phyloP scores from a whole-genome alignment of 2,113 vertebrate species.

The Raja brachyura region DNA sequence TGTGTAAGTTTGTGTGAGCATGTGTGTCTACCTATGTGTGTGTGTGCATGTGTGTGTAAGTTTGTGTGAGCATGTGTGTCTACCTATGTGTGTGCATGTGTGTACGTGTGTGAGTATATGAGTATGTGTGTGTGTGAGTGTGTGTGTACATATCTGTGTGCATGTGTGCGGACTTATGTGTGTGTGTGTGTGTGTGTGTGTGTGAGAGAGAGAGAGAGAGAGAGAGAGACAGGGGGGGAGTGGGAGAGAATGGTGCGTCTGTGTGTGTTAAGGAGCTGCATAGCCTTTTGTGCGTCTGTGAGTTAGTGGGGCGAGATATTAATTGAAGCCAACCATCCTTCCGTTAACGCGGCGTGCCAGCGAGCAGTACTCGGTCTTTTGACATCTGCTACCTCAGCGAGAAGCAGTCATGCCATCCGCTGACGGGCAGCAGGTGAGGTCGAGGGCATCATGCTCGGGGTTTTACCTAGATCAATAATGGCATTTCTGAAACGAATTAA shows the following conservation, averaged over 20 bases:
- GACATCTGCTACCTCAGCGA: slow-evolving; percentile 18
- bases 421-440: slow-evolving; percentile 35
- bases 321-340: slow-evolving; percentile 11
- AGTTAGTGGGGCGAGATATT: background rate
- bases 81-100: background rate
- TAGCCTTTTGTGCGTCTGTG: too few species aligned
- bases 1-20: too few species aligned
- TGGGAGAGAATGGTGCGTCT: background rate
- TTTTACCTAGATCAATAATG: slow-evolving; percentile 33
- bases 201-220: background rate
- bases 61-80: background rate
- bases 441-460: slow-evolving; percentile 9
- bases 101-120: background rate
- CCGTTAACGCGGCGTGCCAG: background rate
- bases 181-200: background rate
- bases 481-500: slow-evolving; percentile 36
- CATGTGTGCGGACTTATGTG: background rate
- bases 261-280: background rate
- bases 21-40: too few species aligned
- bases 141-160: background rate
- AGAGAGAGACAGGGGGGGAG: too few species aligned
- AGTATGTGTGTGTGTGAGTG: background rate
- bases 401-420: slow-evolving; percentile 18
- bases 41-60: background rate
- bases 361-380: too few species aligned